Evolutionary conservation across 2,113 vertebrate genomes (phyloP), one percentile per base, ranked within the genome.

Genomic region (Cyphomyrus discorhynchus): DNA sequence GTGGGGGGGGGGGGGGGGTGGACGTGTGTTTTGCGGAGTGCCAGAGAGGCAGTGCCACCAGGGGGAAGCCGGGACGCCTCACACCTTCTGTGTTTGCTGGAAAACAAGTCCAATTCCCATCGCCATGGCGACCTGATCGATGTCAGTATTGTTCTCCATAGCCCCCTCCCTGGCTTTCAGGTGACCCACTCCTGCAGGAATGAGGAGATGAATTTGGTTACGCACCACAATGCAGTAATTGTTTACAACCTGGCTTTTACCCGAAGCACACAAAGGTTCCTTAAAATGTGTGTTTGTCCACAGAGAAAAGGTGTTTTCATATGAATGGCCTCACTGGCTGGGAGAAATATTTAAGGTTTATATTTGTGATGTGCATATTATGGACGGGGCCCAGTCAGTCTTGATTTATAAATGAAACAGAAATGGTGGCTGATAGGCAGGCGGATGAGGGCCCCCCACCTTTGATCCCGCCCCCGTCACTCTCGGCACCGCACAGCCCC

Each of bases 31-130:
- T 84, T 84, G 6, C 21, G 10, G 50, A 42, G 52, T 89, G 88
- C 39, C 88, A 89, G 39, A 58, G 21, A 45, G 52, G 77, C 47
- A 53, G 74, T 42, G 31, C 46, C 70, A 50, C 50, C 35, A 45
- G 86, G 86, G 86, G 42, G 24, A n/a, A 83, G 45, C 7, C 3
- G 21, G 80, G 80, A 83, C 1, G 31, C 45, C 83, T 49, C 46
- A 85, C 45, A 85, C 50, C 85, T 50, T 87, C 85, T 53, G 49
- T 87, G 49, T 87, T 56, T 87, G 85, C 85, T 87, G 47, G 85
- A 56, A 87, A 87, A 87, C 85, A 87, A 56, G n/a, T 35, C 35
- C 45, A 1, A 17, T 53, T 87, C 19, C 85, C 50, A 35, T 52
- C 47, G 15, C 10, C 85, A 87, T 50, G 24, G 85, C 50, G 49